A percentile compares a stretch with the other conserved stretches of the same genome.
phyloP scores from a whole-genome alignment of 2,113 vertebrate species.

The Nerophis lumbriciformis region DNA sequence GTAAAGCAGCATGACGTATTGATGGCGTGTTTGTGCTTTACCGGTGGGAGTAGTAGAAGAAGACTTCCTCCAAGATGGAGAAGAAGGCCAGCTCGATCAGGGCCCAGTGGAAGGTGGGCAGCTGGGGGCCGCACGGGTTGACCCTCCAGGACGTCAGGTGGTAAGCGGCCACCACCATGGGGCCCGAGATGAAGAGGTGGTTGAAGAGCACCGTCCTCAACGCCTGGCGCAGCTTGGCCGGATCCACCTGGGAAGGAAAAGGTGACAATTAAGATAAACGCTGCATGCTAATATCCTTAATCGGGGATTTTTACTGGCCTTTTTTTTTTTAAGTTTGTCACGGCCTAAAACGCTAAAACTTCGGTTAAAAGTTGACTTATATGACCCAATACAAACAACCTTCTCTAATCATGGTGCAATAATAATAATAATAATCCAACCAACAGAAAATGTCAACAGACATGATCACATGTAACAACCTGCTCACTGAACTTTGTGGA shows the following conservation, averaged over 20 bases:
- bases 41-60: slow-evolving; percentile 95
- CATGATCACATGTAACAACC: no score
- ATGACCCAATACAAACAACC: no score
- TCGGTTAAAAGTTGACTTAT: no score
- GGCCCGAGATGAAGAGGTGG: slow-evolving; percentile 74
- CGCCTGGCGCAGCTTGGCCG: slow-evolving; percentile 65
- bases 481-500: no score
- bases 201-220: slow-evolving; percentile 71
- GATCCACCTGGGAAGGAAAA: slow-evolving; percentile 75
- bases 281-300: background rate
- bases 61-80: slow-evolving; percentile 77
- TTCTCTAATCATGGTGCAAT: no score
- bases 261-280: background rate
- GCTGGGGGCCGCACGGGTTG: slow-evolving; percentile 76
- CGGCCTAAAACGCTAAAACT: background rate
- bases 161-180: slow-evolving; percentile 73
- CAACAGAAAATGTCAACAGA: no score
- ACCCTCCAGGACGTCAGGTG: slow-evolving; percentile 68
- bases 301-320: background rate
- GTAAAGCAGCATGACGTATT: no score
- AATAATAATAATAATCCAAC: no score
- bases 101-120: slow-evolving; percentile 87
- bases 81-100: slow-evolving; percentile 79
- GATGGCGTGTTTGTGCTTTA: slow-evolving; percentile 21
- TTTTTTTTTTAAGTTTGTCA: background rate